Percentiles rank a stretch among this genome's conserved stretches.
phyloP scores from a whole-genome alignment of 2,888 invertebrate species.

The Bellardia bayeri region DNA sequence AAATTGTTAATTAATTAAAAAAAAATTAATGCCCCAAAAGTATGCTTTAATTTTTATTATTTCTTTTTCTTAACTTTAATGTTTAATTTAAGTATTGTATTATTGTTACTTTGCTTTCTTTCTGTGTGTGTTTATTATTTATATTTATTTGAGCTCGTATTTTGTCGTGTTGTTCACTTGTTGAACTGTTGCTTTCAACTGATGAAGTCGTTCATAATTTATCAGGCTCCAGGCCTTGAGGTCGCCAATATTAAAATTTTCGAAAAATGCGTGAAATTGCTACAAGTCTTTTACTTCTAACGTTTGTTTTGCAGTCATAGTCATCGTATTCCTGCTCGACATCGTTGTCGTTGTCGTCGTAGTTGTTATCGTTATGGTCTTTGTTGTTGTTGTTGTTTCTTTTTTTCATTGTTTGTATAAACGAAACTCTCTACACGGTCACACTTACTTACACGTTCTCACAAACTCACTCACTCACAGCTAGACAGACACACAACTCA shows the following conservation, averaged over 20 bases:
- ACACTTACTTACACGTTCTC: conserved; percentile 23
- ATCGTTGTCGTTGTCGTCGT: conserved; percentile 53
- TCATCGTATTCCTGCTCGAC: conserved; percentile 56
- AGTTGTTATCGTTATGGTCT: conserved; percentile 57
- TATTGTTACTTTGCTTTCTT: conserved; percentile 22
- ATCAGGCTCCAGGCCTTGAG: conserved; percentile 81
- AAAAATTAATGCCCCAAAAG: conserved; percentile 22
- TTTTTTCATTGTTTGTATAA: conserved; percentile 9
- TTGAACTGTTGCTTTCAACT: conserved; percentile 78
- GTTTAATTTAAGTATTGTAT: not conserved
- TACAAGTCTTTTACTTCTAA: conserved; percentile 66
- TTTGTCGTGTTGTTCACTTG: conserved; percentile 70
- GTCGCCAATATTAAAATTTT: conserved; percentile 71
- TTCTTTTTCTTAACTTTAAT: not conserved
- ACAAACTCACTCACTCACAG: not conserved
- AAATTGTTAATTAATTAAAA: conserved; percentile 32
- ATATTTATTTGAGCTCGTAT: conserved; percentile 48
- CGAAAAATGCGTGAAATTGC: conserved; percentile 70
- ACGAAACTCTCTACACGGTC: conserved; percentile 50
- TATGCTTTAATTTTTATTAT: conserved; percentile 57
- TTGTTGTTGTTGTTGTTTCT: conserved; percentile 44
- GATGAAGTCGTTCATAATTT: conserved; percentile 80
- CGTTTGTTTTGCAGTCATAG: conserved; percentile 64
- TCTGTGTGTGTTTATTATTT: conserved; percentile 10
- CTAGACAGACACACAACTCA: conserved; percentile 3